Evolutionary conservation across 2,113 vertebrate genomes (phyloP), one percentile per base, ranked within the genome.

Genomic region (Chloebia gouldiae): DNA sequence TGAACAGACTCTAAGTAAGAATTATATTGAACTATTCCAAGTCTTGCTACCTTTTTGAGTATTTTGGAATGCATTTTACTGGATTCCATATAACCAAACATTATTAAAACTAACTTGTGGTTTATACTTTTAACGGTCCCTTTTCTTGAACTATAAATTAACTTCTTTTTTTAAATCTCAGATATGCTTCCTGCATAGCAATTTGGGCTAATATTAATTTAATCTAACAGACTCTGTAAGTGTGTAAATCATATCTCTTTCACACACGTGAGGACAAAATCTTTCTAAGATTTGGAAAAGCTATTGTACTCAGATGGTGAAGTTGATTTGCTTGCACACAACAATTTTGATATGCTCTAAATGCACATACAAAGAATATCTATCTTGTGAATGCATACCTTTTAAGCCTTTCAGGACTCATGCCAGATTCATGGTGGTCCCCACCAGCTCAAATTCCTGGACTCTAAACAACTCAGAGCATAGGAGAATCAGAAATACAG

Each of bases 301-400:
- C 1, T 50, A 2, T 35, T 53, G 2, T 53, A 51, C 1, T 69
- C 8, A 2, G 12, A 28, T 12, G 8, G 4, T 33, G 65, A 82
- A 70, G 37, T 10, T 81, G 31, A 70, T 81, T 40, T 81, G 3
- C 37, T 57, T 0, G 2, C 16, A 15, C 10, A 21, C 13, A 76
- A 40, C 15, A 68, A 47, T 39, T 65, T 70, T 42, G 75, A 33
- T 12, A 3, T 33, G 24, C 13, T 56, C 59, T 69, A 88, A 73
- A 65, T 28, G 31, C 2, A 4, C 10, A 7, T 31, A 10, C 6
- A 73, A 50, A 77, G 2, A 49, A 23, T 4, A 9, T 50, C 19
- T 77, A 44, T 15, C 44, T 71, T 72, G 8, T 60, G 11, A 76
- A 64, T 42, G 22, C 4, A 23, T 7, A 37, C 33, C 5, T 60